Evolutionary conservation across 2,888 invertebrate genomes (phyloP).

Genomic region (Prosopocoilus inquinatus): DNA sequence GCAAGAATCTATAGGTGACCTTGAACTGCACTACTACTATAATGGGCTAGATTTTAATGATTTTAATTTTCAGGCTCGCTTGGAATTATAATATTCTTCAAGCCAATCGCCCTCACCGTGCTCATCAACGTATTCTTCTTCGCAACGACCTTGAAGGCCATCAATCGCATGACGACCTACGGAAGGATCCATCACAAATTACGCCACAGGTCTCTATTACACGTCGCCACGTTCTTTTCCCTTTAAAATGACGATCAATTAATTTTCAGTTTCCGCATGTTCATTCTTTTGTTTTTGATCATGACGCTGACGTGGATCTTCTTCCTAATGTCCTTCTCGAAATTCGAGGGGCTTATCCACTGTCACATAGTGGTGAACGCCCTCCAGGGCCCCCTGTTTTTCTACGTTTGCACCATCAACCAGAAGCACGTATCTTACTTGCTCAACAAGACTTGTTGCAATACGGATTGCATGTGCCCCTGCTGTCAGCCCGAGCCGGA

Average conservation of each 20-base stretch:
- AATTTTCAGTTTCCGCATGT: conserved; percentile 73
- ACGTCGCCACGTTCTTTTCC: neutral
- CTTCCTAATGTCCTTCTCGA: conserved; percentile 71
- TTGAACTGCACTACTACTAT: neutral
- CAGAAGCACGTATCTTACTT: conserved; percentile 79
- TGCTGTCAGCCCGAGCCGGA: conserved; percentile 60
- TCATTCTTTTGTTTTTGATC: conserved; percentile 69
- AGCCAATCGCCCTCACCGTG: conserved; percentile 77
- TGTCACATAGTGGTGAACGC: conserved; percentile 74
- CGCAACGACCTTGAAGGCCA: conserved; percentile 73
- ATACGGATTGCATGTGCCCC: conserved; percentile 55
- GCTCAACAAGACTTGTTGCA: conserved; percentile 76
- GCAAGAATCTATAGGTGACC: conserved; percentile 71
- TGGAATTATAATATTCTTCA: conserved; percentile 80
- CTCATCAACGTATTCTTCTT: conserved; percentile 78
- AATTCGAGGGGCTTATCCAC: conserved; percentile 70
- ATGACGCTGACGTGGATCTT: conserved; percentile 79
- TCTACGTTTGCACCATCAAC: conserved; percentile 75
- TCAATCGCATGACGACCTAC: conserved; percentile 78
- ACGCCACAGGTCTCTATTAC: conserved; percentile 70
- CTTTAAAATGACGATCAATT: conserved; percentile 36
- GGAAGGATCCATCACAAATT: conserved; percentile 85
- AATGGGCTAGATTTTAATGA: neutral
- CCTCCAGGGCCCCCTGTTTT: conserved; percentile 70
- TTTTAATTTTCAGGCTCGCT: conserved; percentile 63